These are phyloP conservation scores for Callipepla californica DNA, from an alignment of 2,113 vertebrate species.

Conservation along the genomic window DNA sequence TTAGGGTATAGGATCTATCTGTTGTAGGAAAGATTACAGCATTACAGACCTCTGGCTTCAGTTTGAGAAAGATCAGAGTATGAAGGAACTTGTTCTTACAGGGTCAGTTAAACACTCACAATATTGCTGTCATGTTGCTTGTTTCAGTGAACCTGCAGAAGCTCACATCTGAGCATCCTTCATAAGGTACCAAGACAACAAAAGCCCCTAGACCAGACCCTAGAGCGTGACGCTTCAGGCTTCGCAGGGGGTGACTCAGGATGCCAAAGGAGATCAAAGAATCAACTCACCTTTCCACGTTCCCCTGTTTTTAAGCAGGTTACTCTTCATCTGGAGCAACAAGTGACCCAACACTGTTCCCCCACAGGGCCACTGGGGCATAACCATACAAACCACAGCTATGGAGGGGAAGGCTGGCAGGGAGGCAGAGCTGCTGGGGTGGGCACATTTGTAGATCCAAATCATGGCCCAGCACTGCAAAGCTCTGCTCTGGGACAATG, in stretches of 20 bases:
- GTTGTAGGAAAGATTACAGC: background rate
- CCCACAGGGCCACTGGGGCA: fast-evolving
- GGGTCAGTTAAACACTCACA: too few relatives aligned
- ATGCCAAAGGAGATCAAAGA: too few relatives aligned
- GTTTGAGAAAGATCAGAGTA: background rate
- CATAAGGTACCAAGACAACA: background rate
- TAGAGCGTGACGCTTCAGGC: background rate
- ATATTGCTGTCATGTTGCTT: too few relatives aligned
- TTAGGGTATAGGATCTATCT: background rate
- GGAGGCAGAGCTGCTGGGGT: background rate
- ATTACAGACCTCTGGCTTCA: background rate
- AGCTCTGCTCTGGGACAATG: background rate
- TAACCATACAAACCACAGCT: fast-evolving
- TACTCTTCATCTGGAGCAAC: background rate
- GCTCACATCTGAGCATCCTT: background rate
- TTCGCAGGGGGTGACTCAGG: background rate
- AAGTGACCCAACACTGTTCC: background rate
- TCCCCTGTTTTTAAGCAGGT: background rate
- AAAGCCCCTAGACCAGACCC: background rate
- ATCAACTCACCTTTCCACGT: fast-evolving
- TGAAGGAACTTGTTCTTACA: background rate
- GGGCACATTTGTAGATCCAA: fast-evolving
- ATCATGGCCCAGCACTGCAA: background rate
- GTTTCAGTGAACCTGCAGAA: background rate
- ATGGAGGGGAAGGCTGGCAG: background rate